Base-by-base conservation (phyloP, 2,888 invertebrate species). In the Napeogenes inachia region DNA sequence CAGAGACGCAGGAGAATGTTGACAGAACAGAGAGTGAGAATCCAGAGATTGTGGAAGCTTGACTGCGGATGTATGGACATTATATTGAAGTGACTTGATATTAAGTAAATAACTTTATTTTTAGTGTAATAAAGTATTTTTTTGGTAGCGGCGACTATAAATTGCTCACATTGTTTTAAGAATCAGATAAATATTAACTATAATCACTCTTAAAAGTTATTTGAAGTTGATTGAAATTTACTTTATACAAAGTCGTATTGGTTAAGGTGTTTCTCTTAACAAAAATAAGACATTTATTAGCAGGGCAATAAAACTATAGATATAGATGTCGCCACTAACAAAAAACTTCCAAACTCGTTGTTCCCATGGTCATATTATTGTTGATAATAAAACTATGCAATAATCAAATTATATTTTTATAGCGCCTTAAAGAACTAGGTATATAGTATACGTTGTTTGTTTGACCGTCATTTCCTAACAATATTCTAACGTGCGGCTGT, bases 41-140 rank as follows among this genome's bases (percentile, higher is more conserved):
- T 45, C 65, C 62, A 65, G 63, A 76, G 47, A 68, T 76, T 4
- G 75, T 77, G 66, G 85, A 87, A 65, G 86, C 88, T 79, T 89
- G 89, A 89, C 86, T 80, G 79, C 73, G 80, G 75, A 67, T 77
- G 68, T 82, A 76, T 60, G 79, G 84, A 67, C 82, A 78, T 70
- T 79, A 73, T 72, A 82, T 72, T 60, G 73, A 75, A 57, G 80
- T 50, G 4, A 50, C 12, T 8, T 50, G n/a, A 50, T 30, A 50
- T 50, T 30, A 38, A 4, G 13, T 12, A 10, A 50, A 50, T 50
- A 50, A 50, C 50, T 38, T 38, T 21, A 12, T 42, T 10, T 42
- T 42, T 10, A 10, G 42, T 42, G 8, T 30, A 50, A 50, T 30
- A 10, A 50, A 6, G 6, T 13, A 8, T 21, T 50, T 50, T 50